A percentile compares a stretch with the other conserved stretches of the same genome.
phyloP scores from a whole-genome alignment of 1,140 invertebrate genomes.

The Akabosia matsudoensis region DNA sequence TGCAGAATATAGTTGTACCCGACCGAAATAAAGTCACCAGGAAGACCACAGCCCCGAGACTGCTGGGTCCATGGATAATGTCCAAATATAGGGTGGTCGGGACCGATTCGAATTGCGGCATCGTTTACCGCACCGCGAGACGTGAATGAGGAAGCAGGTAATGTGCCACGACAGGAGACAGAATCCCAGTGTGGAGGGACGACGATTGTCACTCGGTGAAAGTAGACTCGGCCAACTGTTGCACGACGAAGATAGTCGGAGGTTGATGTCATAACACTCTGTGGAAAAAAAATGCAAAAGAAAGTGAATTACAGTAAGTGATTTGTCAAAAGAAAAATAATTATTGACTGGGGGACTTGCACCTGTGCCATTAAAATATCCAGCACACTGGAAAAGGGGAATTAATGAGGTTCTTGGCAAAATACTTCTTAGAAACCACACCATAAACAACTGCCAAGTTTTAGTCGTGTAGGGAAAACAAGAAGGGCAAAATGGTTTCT shows the following conservation, averaged over 20 bases:
- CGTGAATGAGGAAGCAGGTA: conserved; percentile 50
- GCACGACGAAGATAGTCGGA: conserved; percentile 57
- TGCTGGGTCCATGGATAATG: conserved; percentile 60
- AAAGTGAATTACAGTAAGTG: conserved; percentile 10
- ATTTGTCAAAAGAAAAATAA: no score
- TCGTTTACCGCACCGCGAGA: conserved; percentile 51
- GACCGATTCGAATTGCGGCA: conserved; percentile 56
- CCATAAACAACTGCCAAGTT: no score
- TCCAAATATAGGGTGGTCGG: conserved; percentile 56
- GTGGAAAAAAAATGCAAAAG: conserved; percentile 39
- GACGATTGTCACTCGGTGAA: conserved; percentile 56
- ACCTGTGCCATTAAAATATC: no score
- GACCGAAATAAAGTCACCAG: conserved; percentile 60
- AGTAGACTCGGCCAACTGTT: conserved; percentile 57
- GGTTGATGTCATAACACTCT: conserved; percentile 55
- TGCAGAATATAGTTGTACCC: conserved; percentile 52
- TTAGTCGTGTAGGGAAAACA: no score
- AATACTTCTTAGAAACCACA: no score
- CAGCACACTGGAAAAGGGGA: no score
- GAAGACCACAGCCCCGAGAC: conserved; percentile 58
- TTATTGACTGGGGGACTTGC: no score
- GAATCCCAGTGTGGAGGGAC: conserved; percentile 51
- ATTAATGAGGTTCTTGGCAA: no score
- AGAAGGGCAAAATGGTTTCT: no score
- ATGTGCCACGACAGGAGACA: conserved; percentile 48